phyloP scores from a whole-genome alignment of 1,140 invertebrate species.

The Leucophenga varia region DNA sequence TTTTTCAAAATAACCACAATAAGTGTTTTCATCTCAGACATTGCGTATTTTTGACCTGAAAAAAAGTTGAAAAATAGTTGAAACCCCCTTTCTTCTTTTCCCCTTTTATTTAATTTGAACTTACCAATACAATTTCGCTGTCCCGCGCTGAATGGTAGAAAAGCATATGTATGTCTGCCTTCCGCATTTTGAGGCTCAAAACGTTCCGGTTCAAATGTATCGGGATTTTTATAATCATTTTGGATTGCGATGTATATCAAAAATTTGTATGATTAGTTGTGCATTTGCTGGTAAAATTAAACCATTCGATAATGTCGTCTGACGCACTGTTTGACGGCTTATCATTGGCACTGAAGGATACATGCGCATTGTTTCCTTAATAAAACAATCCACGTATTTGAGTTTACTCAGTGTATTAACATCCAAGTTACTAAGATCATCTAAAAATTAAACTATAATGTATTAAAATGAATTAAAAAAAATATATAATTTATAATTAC shows the following conservation, averaged over 20 bases:
- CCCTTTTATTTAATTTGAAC: no score
- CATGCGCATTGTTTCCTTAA: slow-evolving; percentile 60
- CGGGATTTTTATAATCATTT: slow-evolving; percentile 67
- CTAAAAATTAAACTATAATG: not conserved
- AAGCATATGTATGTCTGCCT: slow-evolving; percentile 54
- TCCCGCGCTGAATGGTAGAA: slow-evolving; percentile 60
- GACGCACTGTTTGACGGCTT: slow-evolving; percentile 59
- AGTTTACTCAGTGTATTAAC: slow-evolving; percentile 31
- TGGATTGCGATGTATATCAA: slow-evolving; percentile 61
- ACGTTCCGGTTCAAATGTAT: slow-evolving; percentile 72
- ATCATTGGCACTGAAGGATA: slow-evolving; percentile 69
- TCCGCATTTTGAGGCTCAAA: slow-evolving; percentile 66
- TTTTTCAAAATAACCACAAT: slow-evolving; percentile 45
- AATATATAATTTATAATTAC: not conserved
- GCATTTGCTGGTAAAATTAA: slow-evolving; percentile 55
- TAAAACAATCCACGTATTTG: not conserved
- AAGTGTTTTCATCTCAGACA: slow-evolving; percentile 53
- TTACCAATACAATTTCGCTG: slow-evolving; percentile 25
- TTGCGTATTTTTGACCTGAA: slow-evolving; percentile 45
- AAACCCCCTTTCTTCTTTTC: not conserved
- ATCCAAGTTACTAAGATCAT: slow-evolving; percentile 26
- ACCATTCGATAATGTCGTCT: slow-evolving; percentile 38
- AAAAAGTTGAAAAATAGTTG: no score
- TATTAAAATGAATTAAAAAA: not conserved
- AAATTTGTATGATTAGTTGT: slow-evolving; percentile 54